Percentiles rank a stretch among this genome's conserved stretches.
These are phyloP conservation scores for Triplophysa siluroides DNA, from an alignment of 2,113 vertebrate species.

Conservation along the genomic window DNA sequence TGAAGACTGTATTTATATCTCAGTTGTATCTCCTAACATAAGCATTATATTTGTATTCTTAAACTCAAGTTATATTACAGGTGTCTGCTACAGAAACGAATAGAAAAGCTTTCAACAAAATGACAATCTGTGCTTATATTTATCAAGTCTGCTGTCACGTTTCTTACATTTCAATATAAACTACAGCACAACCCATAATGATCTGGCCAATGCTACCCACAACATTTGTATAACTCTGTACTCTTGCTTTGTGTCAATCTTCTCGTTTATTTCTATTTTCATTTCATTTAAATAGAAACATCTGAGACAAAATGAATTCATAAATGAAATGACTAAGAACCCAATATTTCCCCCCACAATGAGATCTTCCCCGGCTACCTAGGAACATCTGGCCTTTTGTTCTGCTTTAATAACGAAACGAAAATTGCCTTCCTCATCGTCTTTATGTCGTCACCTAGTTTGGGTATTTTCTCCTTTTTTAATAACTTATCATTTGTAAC, in stretches of 20 bases:
- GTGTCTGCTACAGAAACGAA: too few species aligned
- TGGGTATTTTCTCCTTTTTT: conserved; percentile 56
- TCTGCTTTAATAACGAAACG: conserved; percentile 52
- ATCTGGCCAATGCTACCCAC: background rate
- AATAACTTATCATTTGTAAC: conserved; percentile 67
- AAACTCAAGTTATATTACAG: too few species aligned
- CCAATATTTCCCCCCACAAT: background rate
- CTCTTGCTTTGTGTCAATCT: too few species aligned
- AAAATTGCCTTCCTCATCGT: conserved; percentile 42
- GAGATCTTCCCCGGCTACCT: conserved; percentile 20
- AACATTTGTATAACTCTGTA: background rate
- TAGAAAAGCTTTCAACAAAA: too few species aligned
- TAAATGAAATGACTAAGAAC: too few species aligned
- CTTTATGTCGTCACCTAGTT: conserved; percentile 35
- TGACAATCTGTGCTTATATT: background rate
- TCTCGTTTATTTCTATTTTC: too few species aligned
- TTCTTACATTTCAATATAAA: background rate
- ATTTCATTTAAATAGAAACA: too few species aligned
- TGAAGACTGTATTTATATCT: background rate
- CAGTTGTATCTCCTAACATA: background rate
- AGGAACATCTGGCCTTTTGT: conserved; percentile 59
- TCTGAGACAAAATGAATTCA: too few species aligned
- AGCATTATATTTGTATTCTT: background rate
- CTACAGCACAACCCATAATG: background rate
- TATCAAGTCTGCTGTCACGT: background rate